These are phyloP conservation scores for Trachelus troglodyta DNA, from an alignment of 2,888 invertebrate genomes.

Conservation along the genomic window DNA sequence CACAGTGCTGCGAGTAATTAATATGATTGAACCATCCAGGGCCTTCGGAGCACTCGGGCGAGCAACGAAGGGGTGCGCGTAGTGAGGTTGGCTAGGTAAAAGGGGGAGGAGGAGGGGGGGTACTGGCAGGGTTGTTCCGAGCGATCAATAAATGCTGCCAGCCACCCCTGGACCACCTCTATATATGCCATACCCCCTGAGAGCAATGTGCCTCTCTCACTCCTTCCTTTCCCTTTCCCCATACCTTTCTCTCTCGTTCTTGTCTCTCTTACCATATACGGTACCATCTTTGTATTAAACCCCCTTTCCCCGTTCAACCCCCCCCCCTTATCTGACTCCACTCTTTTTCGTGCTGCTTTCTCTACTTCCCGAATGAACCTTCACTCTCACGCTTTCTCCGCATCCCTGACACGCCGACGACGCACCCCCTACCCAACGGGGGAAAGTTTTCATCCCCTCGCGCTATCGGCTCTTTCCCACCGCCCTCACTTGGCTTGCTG, in stretches of 20 bases:
- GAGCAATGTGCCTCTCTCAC: slow-evolving; percentile 7
- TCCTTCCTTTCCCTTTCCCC: slow-evolving; percentile 17
- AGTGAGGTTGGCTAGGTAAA: slow-evolving; percentile 24
- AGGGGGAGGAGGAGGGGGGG: slow-evolving; percentile 27
- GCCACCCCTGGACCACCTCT: slow-evolving; percentile 50
- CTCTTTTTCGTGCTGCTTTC: slow-evolving; percentile 17
- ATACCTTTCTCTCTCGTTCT: slow-evolving; percentile 12
- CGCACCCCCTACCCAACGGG: slow-evolving; percentile 13
- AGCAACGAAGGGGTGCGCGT: slow-evolving; percentile 5
- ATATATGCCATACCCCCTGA: background rate
- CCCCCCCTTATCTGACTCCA: slow-evolving; percentile 17
- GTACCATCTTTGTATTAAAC: slow-evolving; percentile 61
- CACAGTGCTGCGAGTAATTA: slow-evolving; percentile 50
- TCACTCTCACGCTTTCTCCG: slow-evolving; percentile 13
- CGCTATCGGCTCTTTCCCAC: slow-evolving; percentile 19
- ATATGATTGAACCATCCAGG: slow-evolving; percentile 53
- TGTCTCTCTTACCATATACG: slow-evolving; percentile 60
- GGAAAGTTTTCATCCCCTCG: slow-evolving; percentile 29
- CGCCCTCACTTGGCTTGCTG: background rate
- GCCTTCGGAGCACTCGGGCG: slow-evolving; percentile 30
- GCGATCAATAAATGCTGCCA: slow-evolving; percentile 64
- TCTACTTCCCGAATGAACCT: slow-evolving; percentile 7
- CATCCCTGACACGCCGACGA: background rate
- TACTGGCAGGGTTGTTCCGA: slow-evolving; percentile 56
- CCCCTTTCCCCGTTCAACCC: slow-evolving; percentile 36